Evolutionary conservation across 2,797 vertebrate species (phyloP), one percentile per base, ranked within the genome.

Genomic region (Eremophila alpestris): DNA sequence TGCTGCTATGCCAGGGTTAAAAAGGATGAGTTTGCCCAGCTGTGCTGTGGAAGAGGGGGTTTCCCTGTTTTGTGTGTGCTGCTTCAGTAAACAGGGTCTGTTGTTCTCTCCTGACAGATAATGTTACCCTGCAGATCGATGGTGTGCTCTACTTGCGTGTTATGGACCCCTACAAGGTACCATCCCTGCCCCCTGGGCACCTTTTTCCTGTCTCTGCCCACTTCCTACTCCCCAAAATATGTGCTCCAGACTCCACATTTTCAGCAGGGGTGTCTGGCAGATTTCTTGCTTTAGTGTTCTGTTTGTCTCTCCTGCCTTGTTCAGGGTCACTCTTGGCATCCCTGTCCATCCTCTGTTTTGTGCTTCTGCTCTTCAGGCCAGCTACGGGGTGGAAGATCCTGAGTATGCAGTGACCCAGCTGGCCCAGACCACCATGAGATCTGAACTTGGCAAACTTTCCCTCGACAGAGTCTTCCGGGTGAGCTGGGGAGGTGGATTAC

Each of bases 371-470:
- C 52, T 95, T 23, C 94, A 99, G 99, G 99, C 99, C 79, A 99
- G 99, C 93, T 99, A 99, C 2, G 99, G 99, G 15, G 99, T 99
- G 27, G 99, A 99, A 94, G 99, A 99, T 92, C 99, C 99, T 2
- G 99, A 99, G 67, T 99, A 99, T 1, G 99, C 99, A 0, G 99
- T 99, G 87, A 99, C 99, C 4, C 99, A 99, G 96, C 95, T 99
- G 83, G 99, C 99, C 38, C 99, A 99, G 97, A 99, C 99, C 58
- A 99, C 99, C 75, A 99, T 99, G 99, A 98, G 99, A 71, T 99
- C 99, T 12, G 99, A 99, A 95, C 97, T 99, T 49, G 99, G 99
- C 83, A 99, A 99, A 95, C 98, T 99, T 40, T 98, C 99, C 10
- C 97, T 99, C 21, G 99, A 99, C 97, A 99, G 99, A 98, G 99